Evolutionary conservation across 92 coral and sea anemone species (phyloP).

Genomic region (Isaurus tuberculatus): DNA sequence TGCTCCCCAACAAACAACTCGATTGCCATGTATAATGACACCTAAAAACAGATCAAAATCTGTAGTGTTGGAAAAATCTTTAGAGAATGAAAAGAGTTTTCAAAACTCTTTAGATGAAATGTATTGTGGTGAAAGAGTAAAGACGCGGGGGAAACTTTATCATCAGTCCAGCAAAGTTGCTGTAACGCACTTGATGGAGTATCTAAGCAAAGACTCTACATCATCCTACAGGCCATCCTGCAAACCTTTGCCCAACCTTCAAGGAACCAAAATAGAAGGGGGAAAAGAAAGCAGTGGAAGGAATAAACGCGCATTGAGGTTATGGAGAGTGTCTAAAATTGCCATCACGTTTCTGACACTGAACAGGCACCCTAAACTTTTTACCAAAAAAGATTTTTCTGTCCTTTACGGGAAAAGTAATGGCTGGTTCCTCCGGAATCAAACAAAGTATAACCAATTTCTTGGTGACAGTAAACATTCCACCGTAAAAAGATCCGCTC

Average conservation of each 20-base stretch:
- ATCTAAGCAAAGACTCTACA: neutral
- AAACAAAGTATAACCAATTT: conserved; percentile 6
- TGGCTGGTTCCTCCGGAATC: neutral
- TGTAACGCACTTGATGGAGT: conserved; percentile 18
- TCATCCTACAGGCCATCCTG: conserved; percentile 25
- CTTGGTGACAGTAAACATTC: neutral
- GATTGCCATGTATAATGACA: neutral
- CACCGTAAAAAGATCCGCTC: neutral
- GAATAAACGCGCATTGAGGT: neutral
- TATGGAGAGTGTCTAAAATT: conserved; percentile 3
- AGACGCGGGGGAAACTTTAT: neutral
- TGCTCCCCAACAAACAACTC: neutral
- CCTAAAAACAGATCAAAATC: neutral
- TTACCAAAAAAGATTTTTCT: conserved; percentile 33
- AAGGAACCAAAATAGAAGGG: neutral
- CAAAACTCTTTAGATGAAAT: neutral
- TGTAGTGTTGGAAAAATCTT: neutral
- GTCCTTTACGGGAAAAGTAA: neutral
- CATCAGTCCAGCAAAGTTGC: neutral
- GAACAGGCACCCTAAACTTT: conserved; percentile 28
- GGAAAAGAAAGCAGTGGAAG: neutral
- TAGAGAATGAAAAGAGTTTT: neutral
- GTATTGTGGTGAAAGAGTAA: neutral
- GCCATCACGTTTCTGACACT: conserved; percentile 12
- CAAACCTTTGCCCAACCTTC: conserved; percentile 18